These are phyloP conservation scores for Psophia crepitans DNA, from an alignment of 2,113 vertebrate genomes.

Conservation along the genomic window DNA sequence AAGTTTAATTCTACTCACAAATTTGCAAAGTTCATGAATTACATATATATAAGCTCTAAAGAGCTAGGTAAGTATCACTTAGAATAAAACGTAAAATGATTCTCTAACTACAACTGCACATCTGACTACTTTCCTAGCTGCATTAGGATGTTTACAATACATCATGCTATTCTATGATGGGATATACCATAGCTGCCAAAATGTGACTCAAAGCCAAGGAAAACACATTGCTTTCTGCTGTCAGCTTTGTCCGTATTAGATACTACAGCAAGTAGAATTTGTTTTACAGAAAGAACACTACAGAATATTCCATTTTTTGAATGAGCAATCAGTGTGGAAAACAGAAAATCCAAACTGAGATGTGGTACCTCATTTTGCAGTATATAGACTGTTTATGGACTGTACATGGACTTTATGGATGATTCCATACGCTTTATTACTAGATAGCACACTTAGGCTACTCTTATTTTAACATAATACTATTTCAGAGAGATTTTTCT, in stretches of 20 bases:
- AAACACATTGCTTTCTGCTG: background rate
- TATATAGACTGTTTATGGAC: background rate
- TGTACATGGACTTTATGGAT: background rate
- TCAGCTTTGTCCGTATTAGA: background rate
- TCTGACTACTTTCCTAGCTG: background rate
- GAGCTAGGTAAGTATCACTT: background rate
- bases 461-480: background rate
- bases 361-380: background rate
- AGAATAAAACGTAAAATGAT: background rate
- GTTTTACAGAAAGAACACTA: background rate
- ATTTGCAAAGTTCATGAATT: background rate
- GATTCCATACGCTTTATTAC: background rate
- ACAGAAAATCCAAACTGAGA: background rate
- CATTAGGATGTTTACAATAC: background rate
- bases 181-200: background rate
- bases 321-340: background rate
- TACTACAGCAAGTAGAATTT: background rate
- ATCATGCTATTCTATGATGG: background rate
- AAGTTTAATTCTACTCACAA: background rate
- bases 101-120: background rate
- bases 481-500: background rate
- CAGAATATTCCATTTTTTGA: background rate
- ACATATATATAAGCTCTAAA: background rate
- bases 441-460: background rate
- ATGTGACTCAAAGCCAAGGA: background rate